Conservation (phyloP, 2,113 vertebrate genomes). For the Forbesichthys agassizii region DNA sequence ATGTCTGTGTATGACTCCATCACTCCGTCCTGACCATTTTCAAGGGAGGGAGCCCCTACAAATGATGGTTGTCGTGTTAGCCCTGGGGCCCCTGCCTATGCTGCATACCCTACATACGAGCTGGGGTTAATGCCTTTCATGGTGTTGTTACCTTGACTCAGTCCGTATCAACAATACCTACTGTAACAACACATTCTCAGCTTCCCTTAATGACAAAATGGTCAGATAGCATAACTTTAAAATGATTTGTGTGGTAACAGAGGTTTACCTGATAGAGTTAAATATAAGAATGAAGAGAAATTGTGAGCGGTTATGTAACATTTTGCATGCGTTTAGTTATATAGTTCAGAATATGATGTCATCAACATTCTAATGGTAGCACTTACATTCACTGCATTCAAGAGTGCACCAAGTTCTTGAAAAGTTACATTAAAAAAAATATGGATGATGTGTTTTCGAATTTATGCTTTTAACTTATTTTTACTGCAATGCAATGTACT, state of each 20-base stretch:
- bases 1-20: no score
- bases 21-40: no score
- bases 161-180: slow-evolving; percentile 61
- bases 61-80: no score
- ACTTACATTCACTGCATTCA: background rate
- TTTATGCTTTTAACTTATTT: slow-evolving; percentile 11
- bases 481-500: slow-evolving; percentile 14
- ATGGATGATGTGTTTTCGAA: no score
- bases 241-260: background rate
- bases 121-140: slow-evolving; percentile 83
- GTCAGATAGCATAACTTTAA: slow-evolving; percentile 16
- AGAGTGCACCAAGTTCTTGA: background rate
- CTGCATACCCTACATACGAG: background rate
- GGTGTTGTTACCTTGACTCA: slow-evolving; percentile 84
- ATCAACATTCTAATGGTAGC: background rate
- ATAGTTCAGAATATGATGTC: background rate
- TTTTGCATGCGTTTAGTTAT: background rate
- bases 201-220: slow-evolving; percentile 43
- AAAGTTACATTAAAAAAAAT: background rate
- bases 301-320: background rate
- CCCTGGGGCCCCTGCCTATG: no score
- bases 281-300: background rate
- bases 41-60: no score
- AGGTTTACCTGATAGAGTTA: background rate
- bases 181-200: slow-evolving; percentile 24